Evolutionary conservation across 2,888 invertebrate genomes (phyloP).

Genomic region (Pachycephus smyrnensis): DNA sequence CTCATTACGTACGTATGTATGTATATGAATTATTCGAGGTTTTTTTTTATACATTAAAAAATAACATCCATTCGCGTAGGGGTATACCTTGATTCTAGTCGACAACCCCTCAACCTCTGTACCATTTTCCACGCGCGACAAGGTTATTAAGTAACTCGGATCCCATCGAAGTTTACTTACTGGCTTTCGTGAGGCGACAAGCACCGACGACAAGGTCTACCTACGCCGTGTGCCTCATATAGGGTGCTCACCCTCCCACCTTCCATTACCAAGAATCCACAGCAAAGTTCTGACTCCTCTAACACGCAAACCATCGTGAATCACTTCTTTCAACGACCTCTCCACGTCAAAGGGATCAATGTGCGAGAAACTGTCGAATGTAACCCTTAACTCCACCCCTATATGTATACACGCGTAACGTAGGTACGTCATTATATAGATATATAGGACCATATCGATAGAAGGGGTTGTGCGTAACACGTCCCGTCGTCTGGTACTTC

Average conservation of each 20-base stretch:
- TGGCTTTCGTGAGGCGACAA: slow-evolving; percentile 26
- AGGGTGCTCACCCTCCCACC: not conserved
- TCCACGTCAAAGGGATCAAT: not conserved
- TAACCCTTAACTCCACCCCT: not conserved
- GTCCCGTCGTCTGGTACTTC: not conserved
- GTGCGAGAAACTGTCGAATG: not conserved
- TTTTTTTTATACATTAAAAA: too few species aligned
- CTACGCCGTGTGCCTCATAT: not conserved
- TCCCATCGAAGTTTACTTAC: slow-evolving; percentile 30
- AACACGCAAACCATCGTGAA: slow-evolving; percentile 19
- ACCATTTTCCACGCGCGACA: slow-evolving; percentile 21
- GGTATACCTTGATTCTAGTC: too few species aligned
- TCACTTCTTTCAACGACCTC: slow-evolving; percentile 15
- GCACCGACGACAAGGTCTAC: slow-evolving; percentile 17
- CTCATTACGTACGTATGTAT: not conserved
- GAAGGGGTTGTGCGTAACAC: not conserved
- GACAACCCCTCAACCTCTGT: not conserved
- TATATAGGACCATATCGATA: not conserved
- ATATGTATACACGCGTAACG: too few species aligned
- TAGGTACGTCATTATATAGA: not conserved
- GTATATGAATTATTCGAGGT: too few species aligned
- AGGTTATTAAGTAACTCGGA: slow-evolving; percentile 36
- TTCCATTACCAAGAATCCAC: not conserved
- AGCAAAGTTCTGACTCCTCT: not conserved
- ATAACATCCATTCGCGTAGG: too few species aligned